Conservation (phyloP, 2,113 vertebrate species). For the Stercorarius parasiticus region DNA sequence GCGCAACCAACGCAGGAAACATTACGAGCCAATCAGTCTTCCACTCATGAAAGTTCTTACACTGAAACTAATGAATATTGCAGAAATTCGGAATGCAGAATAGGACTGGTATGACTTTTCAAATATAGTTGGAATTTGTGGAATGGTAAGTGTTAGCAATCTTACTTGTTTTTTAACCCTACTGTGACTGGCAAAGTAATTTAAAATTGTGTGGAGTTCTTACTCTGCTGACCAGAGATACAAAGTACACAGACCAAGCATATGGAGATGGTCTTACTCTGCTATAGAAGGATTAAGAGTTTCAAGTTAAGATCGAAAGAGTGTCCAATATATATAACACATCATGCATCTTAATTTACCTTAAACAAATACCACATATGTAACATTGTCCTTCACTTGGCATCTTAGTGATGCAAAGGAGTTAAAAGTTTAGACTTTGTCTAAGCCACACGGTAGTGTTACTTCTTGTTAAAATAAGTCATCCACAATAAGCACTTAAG, state of each 20-base stretch:
- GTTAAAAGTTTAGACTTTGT: conserved; percentile 22
- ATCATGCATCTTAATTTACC: not conserved
- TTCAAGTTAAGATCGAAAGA: not conserved
- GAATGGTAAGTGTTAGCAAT: not conserved
- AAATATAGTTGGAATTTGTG: conserved; percentile 10
- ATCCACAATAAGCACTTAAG: conserved; percentile 39
- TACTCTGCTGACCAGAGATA: not conserved
- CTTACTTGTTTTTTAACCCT: conserved; percentile 26
- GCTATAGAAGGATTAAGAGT: not conserved
- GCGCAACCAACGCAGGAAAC: not conserved
- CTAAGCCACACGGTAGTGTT: conserved; percentile 9
- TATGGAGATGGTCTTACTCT: not conserved
- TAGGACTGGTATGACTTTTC: not conserved
- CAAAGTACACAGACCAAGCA: not conserved
- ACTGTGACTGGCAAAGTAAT: not conserved
- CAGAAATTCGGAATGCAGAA: not conserved
- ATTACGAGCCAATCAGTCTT: not conserved
- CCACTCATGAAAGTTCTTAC: not conserved
- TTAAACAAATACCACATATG: not conserved
- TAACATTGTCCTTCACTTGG: not conserved
- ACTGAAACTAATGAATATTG: not conserved
- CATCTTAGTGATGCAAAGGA: not conserved
- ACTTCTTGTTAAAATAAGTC: conserved; percentile 56
- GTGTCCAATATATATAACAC: not conserved
- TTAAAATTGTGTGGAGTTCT: not conserved